Conservation (phyloP, 2,888 invertebrate species). For the Agrochola macilenta region DNA sequence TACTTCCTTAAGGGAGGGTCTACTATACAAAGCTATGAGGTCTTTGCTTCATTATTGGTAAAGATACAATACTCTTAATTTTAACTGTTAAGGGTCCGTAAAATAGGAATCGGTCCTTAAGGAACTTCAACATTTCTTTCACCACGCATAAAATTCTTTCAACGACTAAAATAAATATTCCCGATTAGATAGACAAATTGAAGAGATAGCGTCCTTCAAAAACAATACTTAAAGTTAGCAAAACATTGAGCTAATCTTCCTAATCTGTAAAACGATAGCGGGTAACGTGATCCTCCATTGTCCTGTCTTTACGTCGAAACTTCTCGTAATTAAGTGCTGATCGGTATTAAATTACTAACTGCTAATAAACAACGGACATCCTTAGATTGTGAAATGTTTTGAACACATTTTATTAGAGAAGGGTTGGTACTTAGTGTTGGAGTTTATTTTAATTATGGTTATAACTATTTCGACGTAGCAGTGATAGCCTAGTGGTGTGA, state of each 20-base stretch:
- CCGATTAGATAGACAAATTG: conserved; percentile 56
- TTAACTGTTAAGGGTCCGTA: no score
- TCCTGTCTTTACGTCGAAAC: conserved; percentile 78
- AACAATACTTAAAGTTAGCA: conserved; percentile 57
- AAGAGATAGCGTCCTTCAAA: conserved; percentile 52
- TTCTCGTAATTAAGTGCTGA: conserved; percentile 81
- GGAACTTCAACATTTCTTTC: neutral
- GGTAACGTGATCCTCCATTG: conserved; percentile 85
- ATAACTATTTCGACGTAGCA: no score
- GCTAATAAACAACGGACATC: conserved; percentile 71
- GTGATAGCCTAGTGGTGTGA: no score
- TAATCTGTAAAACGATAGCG: conserved; percentile 77
- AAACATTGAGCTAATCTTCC: conserved; percentile 76
- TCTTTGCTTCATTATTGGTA: no score
- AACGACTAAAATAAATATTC: conserved; percentile 53
- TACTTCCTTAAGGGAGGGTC: no score
- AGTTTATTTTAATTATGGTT: no score
- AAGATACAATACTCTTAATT: no score
- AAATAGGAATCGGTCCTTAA: no score
- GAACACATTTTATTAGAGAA: conserved; percentile 43
- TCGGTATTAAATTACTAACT: conserved; percentile 78
- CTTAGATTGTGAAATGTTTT: conserved; percentile 58
- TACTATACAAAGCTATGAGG: no score
- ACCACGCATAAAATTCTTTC: conserved; percentile 14
- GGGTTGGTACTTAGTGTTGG: neutral